Conservation (phyloP, 2,797 vertebrate genomes). For the Labroides dimidiatus region DNA sequence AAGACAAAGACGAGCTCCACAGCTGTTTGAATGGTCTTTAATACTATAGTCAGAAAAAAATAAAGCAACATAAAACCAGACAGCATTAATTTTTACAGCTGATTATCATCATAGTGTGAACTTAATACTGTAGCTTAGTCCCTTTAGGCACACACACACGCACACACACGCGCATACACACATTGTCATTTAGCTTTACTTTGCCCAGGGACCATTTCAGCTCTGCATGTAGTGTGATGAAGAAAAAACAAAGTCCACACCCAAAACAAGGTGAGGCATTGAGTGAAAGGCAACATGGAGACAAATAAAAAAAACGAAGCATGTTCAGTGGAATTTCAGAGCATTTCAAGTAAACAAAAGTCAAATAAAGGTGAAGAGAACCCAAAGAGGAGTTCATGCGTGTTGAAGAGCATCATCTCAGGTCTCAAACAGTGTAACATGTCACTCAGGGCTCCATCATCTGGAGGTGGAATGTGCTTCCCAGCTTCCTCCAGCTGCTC, state of each 20-base stretch:
- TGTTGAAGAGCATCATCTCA: constrained; percentile 24
- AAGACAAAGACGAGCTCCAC: constrained; percentile 19
- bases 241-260: constrained; percentile 19
- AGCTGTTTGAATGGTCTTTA: constrained; percentile 59
- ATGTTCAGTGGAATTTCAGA: constrained; percentile 70
- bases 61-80: constrained; percentile 65
- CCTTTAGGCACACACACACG: constrained; percentile 43
- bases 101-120: constrained; percentile 72
- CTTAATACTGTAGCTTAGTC: constrained; percentile 77
- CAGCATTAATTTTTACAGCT: constrained; percentile 56
- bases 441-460: constrained; percentile 30
- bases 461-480: constrained; percentile 53
- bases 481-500: constrained; percentile 43
- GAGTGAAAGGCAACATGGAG: constrained; percentile 54
- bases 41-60: constrained; percentile 56
- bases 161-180: constrained; percentile 8
- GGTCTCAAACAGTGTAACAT: constrained; percentile 20
- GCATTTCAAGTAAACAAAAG: constrained; percentile 73
- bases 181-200: constrained; percentile 40
- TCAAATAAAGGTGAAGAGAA: constrained; percentile 51
- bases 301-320: constrained; percentile 48
- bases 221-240: constrained; percentile 52
- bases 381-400: constrained; percentile 32
- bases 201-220: constrained; percentile 43
- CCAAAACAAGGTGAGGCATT: constrained; percentile 26